Conservation (phyloP, 2,797 vertebrate species). For the Sardinella longiceps region DNA sequence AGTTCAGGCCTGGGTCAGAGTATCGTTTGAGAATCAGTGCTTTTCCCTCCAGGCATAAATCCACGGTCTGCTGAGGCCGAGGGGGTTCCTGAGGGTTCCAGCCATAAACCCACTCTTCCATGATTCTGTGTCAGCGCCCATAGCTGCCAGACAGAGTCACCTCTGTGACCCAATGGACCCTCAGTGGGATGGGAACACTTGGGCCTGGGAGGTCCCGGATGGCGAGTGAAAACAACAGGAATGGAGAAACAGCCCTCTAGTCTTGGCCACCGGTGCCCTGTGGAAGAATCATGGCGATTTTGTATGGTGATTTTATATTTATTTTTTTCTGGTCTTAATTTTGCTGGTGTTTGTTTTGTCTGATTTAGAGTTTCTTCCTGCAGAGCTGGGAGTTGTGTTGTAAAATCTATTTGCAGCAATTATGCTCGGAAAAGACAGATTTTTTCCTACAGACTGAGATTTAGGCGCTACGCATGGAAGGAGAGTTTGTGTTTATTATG, state of each 20-base stretch:
- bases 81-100: background rate
- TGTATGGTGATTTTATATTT: background rate
- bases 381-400: background rate
- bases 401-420: background rate
- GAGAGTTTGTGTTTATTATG: background rate
- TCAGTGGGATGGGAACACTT: background rate
- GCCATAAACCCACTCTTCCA: background rate
- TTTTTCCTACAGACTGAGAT: background rate
- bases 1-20: constrained; percentile 33
- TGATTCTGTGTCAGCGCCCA: background rate
- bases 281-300: background rate
- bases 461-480: background rate
- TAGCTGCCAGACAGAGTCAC: background rate
- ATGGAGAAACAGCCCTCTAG: background rate
- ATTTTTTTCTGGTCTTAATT: background rate
- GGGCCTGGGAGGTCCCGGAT: background rate
- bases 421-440: background rate
- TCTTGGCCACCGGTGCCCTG: background rate
- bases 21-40: background rate
- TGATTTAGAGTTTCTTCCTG: background rate
- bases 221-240: background rate
- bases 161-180: background rate
- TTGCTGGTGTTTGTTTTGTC: constrained; percentile 4
- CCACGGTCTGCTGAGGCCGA: background rate
- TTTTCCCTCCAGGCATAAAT: constrained; percentile 5